A percentile compares a stretch with the other conserved stretches of the same genome.
phyloP scores from a whole-genome alignment of 2,888 invertebrate species.

The Criorhina ranunculi region DNA sequence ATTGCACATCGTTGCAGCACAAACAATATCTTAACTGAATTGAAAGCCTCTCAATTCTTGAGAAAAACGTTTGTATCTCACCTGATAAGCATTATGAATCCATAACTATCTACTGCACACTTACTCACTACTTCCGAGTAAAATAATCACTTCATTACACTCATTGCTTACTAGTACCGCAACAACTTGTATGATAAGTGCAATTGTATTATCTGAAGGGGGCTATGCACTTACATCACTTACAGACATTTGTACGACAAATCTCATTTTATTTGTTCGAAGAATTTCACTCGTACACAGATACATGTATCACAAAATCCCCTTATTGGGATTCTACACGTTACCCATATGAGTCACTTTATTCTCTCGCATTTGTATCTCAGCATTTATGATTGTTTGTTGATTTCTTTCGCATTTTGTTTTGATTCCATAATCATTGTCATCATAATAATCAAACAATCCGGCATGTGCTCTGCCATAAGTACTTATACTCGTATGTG shows the following conservation, averaged over 20 bases:
- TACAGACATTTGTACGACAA: not conserved
- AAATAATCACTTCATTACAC: not conserved
- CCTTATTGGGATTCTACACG: no score
- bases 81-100: not conserved
- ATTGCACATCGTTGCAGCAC: no score
- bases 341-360: not conserved
- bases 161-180: not conserved
- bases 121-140: not conserved
- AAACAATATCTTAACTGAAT: not conserved
- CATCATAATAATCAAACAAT: no score
- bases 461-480: not conserved
- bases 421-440: conserved; percentile 15
- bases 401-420: conserved; percentile 34
- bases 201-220: conserved; percentile 4
- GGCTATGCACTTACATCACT: not conserved
- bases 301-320: no score
- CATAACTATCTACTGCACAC: not conserved
- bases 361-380: not conserved
- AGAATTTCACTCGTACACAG: no score
- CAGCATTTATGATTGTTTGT: conserved; percentile 18
- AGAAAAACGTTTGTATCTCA: not conserved
- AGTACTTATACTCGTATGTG: not conserved
- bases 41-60: not conserved
- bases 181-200: not conserved
- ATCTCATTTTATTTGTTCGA: not conserved